Evolutionary conservation across 2,797 vertebrate species (phyloP).

Genomic region (Hoplostethus mediterraneus): DNA sequence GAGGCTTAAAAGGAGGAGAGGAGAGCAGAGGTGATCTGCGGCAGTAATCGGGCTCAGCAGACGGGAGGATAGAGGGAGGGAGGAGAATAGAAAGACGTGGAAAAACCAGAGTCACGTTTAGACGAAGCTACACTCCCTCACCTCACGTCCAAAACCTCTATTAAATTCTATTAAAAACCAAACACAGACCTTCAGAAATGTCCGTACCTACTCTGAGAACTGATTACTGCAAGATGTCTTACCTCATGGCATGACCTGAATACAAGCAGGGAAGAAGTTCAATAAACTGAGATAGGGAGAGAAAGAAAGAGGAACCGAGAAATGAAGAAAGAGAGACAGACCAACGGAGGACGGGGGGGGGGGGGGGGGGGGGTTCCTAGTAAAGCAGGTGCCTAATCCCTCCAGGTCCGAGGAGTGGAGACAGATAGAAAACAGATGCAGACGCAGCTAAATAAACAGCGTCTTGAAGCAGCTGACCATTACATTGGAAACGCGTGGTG

Average conservation of each 20-base stretch:
- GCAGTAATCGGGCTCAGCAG: slow-evolving; percentile 31
- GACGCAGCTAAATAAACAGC: slow-evolving; percentile 41
- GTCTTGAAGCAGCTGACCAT: slow-evolving; percentile 15
- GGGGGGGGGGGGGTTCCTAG: background rate
- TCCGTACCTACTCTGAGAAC: too few relatives aligned
- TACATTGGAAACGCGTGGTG: slow-evolving; percentile 35
- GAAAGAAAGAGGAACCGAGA: background rate
- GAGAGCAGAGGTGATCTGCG: background rate
- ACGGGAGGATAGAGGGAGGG: background rate
- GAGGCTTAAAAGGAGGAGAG: slow-evolving; percentile 17
- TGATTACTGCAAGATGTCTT: too few relatives aligned
- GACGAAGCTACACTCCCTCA: slow-evolving; percentile 3
- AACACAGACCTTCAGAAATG: slow-evolving; percentile 1
- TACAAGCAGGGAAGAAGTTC: too few relatives aligned
- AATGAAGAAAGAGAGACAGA: background rate
- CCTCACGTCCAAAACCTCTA: background rate
- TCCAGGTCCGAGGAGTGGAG: slow-evolving; percentile 13
- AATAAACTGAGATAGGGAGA: background rate
- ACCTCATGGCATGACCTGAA: too few relatives aligned
- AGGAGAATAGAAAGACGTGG: background rate
- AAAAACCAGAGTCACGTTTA: background rate
- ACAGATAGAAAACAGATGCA: slow-evolving; percentile 42
- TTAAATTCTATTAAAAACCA: background rate
- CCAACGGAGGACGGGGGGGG: background rate
- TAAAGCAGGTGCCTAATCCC: slow-evolving; percentile 44